Percentiles rank a stretch among this genome's conserved stretches.
phyloP scores from a whole-genome alignment of 2,888 invertebrate genomes.

The Idaea aversata region DNA sequence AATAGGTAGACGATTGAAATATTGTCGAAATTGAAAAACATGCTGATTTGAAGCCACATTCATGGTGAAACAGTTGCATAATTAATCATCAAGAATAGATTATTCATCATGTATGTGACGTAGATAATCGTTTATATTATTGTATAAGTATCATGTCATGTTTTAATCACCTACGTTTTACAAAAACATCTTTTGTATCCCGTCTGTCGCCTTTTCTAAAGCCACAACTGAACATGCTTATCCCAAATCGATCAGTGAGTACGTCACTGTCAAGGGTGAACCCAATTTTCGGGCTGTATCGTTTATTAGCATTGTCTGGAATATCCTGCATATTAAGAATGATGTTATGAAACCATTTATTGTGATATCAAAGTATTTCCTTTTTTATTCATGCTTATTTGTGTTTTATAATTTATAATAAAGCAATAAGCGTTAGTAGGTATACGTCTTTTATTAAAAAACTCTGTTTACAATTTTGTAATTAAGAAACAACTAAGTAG shows the following conservation, averaged over 20 bases:
- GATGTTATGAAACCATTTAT: constrained; percentile 29
- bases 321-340: constrained; percentile 69
- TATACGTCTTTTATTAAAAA: constrained; percentile 11
- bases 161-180: constrained; percentile 72
- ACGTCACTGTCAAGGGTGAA: constrained; percentile 56
- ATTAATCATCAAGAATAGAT: constrained; percentile 44
- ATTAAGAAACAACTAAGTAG: not conserved
- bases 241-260: constrained; percentile 40
- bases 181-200: constrained; percentile 47
- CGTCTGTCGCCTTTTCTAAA: constrained; percentile 47
- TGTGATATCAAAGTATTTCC: constrained; percentile 12
- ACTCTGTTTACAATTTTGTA: constrained; percentile 6
- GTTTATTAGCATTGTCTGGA: constrained; percentile 53
- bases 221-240: constrained; percentile 49
- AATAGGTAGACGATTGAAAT: constrained; percentile 5
- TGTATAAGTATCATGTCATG: constrained; percentile 43
- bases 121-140: constrained; percentile 30
- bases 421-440: constrained; percentile 61
- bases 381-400: constrained; percentile 22
- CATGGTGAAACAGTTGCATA: constrained; percentile 37
- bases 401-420: constrained; percentile 19
- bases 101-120: constrained; percentile 48
- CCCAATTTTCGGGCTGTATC: constrained; percentile 70
- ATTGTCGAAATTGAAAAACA: constrained; percentile 55
- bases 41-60: constrained; percentile 34